Conservation (phyloP, 2,113 vertebrate species). For the Ammodramus savannarum region DNA sequence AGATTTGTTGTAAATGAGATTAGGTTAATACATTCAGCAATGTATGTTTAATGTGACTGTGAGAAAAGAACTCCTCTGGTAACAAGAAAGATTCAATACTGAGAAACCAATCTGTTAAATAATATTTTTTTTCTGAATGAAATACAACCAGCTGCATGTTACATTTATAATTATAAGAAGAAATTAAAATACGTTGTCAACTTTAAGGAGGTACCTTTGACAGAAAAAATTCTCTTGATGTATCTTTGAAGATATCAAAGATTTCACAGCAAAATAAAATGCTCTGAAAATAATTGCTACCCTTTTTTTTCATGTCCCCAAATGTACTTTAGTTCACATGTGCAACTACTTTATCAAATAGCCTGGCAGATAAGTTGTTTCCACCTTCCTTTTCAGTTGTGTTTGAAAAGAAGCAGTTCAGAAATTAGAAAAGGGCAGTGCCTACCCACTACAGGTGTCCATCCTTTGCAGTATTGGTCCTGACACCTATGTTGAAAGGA, state of each 20-base stretch:
- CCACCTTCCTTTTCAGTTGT: neutral
- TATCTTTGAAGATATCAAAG: neutral
- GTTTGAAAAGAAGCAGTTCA: neutral
- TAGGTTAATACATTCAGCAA: neutral
- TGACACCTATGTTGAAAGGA: neutral
- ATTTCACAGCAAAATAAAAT: neutral
- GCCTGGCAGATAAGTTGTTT: neutral
- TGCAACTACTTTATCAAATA: neutral
- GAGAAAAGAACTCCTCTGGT: neutral
- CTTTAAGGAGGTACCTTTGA: neutral
- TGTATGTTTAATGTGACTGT: neutral
- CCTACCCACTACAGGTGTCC: rapidly evolving
- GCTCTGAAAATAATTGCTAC: neutral
- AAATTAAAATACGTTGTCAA: neutral
- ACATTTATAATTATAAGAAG: neutral
- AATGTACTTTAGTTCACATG: neutral
- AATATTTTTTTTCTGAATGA: neutral
- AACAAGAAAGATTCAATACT: neutral
- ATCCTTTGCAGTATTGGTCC: neutral
- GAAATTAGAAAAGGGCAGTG: neutral
- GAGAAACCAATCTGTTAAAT: neutral
- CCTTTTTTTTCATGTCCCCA: neutral
- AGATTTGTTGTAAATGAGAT: neutral
- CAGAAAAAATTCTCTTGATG: neutral
- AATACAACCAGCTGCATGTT: neutral